Conservation (phyloP, 2,113 vertebrate genomes). For the Galemys pyrenaicus region DNA sequence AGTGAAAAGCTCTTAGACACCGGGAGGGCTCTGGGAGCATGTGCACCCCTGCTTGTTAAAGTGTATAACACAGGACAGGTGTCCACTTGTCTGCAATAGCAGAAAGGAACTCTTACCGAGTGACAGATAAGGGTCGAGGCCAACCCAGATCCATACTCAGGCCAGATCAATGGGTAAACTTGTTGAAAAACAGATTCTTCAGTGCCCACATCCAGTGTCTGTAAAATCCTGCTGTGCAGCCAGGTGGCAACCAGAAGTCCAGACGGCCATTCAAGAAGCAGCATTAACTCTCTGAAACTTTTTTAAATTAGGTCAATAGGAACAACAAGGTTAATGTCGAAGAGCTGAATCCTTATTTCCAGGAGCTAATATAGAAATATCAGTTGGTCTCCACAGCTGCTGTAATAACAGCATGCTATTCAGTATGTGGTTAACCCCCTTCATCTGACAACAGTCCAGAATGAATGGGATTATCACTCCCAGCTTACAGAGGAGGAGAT, state of each 20-base stretch:
- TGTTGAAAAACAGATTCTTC: neutral
- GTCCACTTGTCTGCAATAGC: neutral
- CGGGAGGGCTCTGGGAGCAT: fast-evolving
- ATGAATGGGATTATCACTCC: neutral
- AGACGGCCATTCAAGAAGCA: neutral
- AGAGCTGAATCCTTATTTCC: neutral
- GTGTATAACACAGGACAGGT: neutral
- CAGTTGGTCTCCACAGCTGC: neutral
- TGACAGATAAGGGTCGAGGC: neutral
- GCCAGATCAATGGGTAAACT: neutral
- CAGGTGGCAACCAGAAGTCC: neutral
- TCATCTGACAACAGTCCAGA: neutral
- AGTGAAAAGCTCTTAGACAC: neutral
- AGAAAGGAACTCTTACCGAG: neutral
- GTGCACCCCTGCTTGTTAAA: neutral
- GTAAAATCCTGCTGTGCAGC: fast-evolving
- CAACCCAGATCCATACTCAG: neutral
- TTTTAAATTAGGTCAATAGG: neutral
- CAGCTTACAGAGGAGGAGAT: neutral
- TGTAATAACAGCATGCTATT: too few relatives aligned
- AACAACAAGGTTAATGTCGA: neutral
- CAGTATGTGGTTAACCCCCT: neutral
- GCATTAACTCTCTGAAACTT: neutral
- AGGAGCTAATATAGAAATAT: neutral
- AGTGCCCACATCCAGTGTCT: neutral